phyloP scores from a whole-genome alignment of 2,797 vertebrate genomes.

The Melanotaenia pygmaea region DNA sequence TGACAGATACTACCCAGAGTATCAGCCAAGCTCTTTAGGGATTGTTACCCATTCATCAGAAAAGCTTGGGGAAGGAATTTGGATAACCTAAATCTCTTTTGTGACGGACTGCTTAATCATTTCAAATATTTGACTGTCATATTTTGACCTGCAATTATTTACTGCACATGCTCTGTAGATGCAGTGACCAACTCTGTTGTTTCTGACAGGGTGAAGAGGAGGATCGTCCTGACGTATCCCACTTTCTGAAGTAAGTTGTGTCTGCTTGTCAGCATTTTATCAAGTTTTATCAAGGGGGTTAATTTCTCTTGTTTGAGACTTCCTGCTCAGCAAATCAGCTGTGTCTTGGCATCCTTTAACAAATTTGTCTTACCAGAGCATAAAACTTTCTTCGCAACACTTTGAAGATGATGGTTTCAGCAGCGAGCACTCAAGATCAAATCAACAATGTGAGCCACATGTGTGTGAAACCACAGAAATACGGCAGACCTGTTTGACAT shows the following conservation, averaged over 20 bases:
- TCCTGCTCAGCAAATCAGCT: slow-evolving; percentile 9
- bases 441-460: slow-evolving; percentile 42
- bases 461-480: slow-evolving; percentile 31
- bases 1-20: background rate
- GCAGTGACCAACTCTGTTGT: slow-evolving; percentile 28
- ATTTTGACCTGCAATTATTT: slow-evolving; percentile 7
- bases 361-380: slow-evolving; percentile 16
- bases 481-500: slow-evolving; percentile 21
- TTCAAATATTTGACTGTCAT: background rate
- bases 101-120: slow-evolving; percentile 2
- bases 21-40: background rate
- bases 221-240: slow-evolving; percentile 35
- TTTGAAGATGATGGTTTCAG: slow-evolving; percentile 32
- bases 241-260: slow-evolving; percentile 61
- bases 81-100: background rate
- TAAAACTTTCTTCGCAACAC: slow-evolving; percentile 16
- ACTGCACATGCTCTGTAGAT: background rate
- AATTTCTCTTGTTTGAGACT: background rate
- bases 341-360: slow-evolving; percentile 16
- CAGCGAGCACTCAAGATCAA: slow-evolving; percentile 18
- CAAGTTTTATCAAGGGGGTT: too few species aligned
- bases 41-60: background rate
- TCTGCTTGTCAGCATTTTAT: background rate
- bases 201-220: slow-evolving; percentile 71
- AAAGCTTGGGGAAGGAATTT: background rate